Evolutionary conservation across 2,797 vertebrate species (phyloP), one percentile per base, ranked within the genome.

Genomic region (Oreonectes daqikongensis): DNA sequence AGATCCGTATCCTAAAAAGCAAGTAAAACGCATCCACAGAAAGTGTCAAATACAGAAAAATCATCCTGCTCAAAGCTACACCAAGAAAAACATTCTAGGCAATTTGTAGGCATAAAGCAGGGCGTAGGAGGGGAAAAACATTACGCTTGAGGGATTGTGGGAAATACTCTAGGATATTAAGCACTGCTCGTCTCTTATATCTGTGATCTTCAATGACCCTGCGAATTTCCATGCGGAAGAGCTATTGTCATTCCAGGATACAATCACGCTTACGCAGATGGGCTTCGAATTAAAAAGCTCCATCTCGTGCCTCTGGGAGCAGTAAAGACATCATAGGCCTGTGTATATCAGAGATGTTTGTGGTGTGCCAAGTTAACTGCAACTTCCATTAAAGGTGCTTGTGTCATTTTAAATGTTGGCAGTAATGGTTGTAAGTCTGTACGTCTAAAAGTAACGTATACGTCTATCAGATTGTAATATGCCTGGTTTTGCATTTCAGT

Each of bases 41-140:
- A 48, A 20, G 44, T 71, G 40, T 77, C 53, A 75, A 73, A 77
- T 81, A 65, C 66, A 75, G 69, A 52, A 78, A 71, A 28, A 52
- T 75, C 50, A 22, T 63, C 44, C 66, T 1, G 18, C 48, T 63
- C 59, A 75, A 71, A 65, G 5, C 53, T 55, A 55, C 26, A 18
- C 63, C 26, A 35, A 67, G 50, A 48, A 60, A 67, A 57, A 59
- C 52, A 82, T 65, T 72, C n/a, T 48, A 61, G 55, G n/a, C 59
- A 66, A 64, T 78, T 80, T 78, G 46, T 78, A 72, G 64, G 59
- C 30, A 46, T 72, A 42, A 75, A 71, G 17, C 67, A 12, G 12
- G 55, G 22, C 1, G 10, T 38, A 50, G 32, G 57, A 70, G 44
- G 44, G 59, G 40, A 75, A 60, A 70, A 70, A 52, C 52, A 75